These are phyloP conservation scores for Poliocrania exsul DNA, from an alignment of 2,797 vertebrate genomes.

Conservation along the genomic window DNA sequence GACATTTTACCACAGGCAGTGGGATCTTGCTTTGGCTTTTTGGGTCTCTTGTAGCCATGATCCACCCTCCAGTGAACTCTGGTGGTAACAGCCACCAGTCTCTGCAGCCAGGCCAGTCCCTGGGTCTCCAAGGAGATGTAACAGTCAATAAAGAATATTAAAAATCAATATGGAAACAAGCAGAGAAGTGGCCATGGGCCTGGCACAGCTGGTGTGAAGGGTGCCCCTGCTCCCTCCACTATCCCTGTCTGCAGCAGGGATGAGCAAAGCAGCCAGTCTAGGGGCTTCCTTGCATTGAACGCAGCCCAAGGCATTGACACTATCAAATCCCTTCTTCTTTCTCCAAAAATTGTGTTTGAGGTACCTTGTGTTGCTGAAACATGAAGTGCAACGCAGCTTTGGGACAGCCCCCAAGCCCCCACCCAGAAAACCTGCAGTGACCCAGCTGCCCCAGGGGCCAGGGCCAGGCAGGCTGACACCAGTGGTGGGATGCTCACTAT, in stretches of 20 bases:
- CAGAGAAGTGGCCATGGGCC: neutral
- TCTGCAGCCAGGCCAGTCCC: neutral
- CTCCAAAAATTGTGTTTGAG: neutral
- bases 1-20: neutral
- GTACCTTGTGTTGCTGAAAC: neutral
- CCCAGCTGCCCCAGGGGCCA: neutral
- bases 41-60: neutral
- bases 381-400: neutral
- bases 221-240: neutral
- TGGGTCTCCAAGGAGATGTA: neutral
- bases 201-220: neutral
- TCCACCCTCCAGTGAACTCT: neutral
- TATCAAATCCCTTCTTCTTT: neutral
- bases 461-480: neutral
- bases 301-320: neutral
- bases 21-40: neutral
- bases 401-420: neutral
- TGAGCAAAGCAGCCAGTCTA: fast-evolving
- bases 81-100: neutral
- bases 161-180: neutral
- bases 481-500: neutral
- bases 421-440: neutral
- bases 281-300: neutral
- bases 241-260: fast-evolving
- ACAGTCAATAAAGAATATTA: neutral